A percentile compares a stretch with the other conserved stretches of the same genome.
Evolutionary conservation across 2,113 vertebrate species (phyloP).

Genomic region (Limanda limanda): DNA sequence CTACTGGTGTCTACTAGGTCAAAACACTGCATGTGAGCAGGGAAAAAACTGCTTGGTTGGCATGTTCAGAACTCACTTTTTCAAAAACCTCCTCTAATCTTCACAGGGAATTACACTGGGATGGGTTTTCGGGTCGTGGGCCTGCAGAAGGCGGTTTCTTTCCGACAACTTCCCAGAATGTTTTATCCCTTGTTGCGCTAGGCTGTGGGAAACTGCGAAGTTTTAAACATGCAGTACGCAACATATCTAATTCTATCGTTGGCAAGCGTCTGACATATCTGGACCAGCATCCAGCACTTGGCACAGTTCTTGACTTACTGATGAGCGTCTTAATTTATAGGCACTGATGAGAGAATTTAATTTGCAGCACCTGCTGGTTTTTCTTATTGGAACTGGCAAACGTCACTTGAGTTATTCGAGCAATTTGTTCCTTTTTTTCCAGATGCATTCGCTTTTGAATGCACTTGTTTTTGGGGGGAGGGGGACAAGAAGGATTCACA

Average conservation of each 20-base stretch:
- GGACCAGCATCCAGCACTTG: conserved; percentile 4
- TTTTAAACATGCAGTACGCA: neutral
- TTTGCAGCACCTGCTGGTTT: neutral
- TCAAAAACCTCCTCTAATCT: conserved; percentile 21
- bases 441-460: neutral
- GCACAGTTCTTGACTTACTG: neutral
- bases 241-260: neutral
- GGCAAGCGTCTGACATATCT: conserved; percentile 7
- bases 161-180: too few relatives aligned
- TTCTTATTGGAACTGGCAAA: neutral
- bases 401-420: neutral
- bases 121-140: neutral
- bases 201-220: neutral
- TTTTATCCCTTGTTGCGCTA: conserved; percentile 3
- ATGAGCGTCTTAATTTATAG: neutral
- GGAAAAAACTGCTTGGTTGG: conserved; percentile 55
- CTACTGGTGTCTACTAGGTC: conserved; percentile 38
- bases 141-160: conserved; percentile 29
- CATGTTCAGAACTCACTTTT: conserved; percentile 55
- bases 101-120: conserved; percentile 29
- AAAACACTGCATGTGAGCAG: conserved; percentile 43
- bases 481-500: too few relatives aligned
- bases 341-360: neutral
- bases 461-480: too few relatives aligned
- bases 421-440: neutral